These are phyloP conservation scores for Callyntrura guangdongensis DNA, from an alignment of 2,888 invertebrate species.

Conservation along the genomic window DNA sequence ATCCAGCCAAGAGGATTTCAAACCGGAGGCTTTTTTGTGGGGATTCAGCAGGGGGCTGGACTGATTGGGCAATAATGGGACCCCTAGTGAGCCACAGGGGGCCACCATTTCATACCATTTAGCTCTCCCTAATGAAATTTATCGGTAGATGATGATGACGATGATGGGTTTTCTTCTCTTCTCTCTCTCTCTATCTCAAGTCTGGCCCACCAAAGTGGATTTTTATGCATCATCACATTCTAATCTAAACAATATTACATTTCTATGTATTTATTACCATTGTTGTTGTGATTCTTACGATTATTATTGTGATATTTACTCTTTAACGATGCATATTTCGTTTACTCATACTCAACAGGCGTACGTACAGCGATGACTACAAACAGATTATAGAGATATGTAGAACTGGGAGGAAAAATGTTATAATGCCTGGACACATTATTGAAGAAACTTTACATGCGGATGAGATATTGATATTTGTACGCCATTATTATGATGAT, in stretches of 20 bases:
- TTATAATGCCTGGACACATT: too few relatives aligned
- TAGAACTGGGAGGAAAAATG: too few relatives aligned
- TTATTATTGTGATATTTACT: conserved; percentile 64
- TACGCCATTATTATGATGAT: too few relatives aligned
- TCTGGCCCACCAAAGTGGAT: conserved; percentile 85
- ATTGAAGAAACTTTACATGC: too few relatives aligned
- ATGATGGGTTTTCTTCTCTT: conserved; percentile 59
- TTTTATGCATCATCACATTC: conserved; percentile 84
- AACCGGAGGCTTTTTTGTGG: conserved; percentile 82
- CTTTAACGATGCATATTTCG: conserved; percentile 56
- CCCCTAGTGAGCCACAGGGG: conserved; percentile 84
- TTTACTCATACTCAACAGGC: conserved; percentile 22
- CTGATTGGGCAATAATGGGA: conserved; percentile 85
- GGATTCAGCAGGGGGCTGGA: conserved; percentile 84
- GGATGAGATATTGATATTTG: too few relatives aligned
- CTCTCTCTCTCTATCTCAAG: conserved; percentile 60
- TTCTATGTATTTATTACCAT: conserved; percentile 67
- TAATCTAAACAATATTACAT: conserved; percentile 68
- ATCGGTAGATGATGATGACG: conserved; percentile 82
- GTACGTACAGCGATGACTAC: not conserved
- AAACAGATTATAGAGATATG: not conserved
- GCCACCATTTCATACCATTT: conserved; percentile 85
- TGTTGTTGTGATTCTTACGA: conserved; percentile 65
- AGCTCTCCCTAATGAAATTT: conserved; percentile 85
- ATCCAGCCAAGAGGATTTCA: conserved; percentile 81